Conservation (phyloP, 2,797 vertebrate species). For the Chelon auratus region DNA sequence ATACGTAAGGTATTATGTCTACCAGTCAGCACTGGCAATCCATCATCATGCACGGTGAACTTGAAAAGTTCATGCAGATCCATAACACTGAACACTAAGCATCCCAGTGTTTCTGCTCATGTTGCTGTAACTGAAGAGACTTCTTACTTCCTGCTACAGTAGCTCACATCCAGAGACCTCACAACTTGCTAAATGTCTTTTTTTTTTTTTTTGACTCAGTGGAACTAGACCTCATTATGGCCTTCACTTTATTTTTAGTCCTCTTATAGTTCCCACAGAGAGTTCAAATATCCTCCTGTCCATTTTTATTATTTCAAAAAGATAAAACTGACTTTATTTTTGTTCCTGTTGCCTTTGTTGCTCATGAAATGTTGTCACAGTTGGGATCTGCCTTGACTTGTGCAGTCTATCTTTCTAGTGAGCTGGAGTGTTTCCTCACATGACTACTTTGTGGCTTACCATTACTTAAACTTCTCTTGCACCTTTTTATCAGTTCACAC, state of each 20-base stretch:
- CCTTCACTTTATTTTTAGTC: not conserved
- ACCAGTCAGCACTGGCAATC: constrained; percentile 58
- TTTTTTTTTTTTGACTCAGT: not conserved
- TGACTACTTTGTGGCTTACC: not conserved
- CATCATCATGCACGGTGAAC: constrained; percentile 65
- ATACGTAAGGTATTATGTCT: constrained; percentile 66
- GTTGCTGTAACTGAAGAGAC: not conserved
- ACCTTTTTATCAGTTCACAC: not conserved
- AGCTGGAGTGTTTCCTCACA: not conserved
- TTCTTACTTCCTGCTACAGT: not conserved
- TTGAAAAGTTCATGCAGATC: constrained; percentile 42
- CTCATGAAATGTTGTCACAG: not conserved
- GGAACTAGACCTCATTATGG: not conserved
- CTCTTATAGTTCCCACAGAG: constrained; percentile 1
- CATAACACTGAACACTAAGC: constrained; percentile 29
- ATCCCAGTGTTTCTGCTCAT: constrained; percentile 9
- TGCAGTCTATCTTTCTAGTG: not conserved
- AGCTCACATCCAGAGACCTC: constrained; percentile 5
- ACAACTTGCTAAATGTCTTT: constrained; percentile 16
- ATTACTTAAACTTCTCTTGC: not conserved
- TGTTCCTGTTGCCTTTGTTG: not conserved
- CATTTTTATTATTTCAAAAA: constrained; percentile 1
- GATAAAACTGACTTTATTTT: constrained; percentile 10
- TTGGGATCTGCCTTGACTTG: not conserved
- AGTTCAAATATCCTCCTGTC: not conserved